These are phyloP conservation scores for Shargacucullia verbasci DNA, from an alignment of 2,888 invertebrate genomes.

Conservation along the genomic window DNA sequence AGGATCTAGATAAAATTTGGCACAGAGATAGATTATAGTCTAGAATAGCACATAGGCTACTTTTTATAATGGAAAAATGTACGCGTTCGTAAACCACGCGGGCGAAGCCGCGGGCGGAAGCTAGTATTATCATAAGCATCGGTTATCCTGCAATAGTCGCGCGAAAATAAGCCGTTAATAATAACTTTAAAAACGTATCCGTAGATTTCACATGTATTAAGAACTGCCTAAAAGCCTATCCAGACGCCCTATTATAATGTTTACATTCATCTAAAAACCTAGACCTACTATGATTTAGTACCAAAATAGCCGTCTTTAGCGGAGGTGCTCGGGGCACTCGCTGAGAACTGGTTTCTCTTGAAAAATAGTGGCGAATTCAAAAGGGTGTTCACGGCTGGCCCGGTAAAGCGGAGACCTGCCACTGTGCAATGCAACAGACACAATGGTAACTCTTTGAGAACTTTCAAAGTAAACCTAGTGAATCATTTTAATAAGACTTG, in stretches of 20 bases:
- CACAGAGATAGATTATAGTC: no score
- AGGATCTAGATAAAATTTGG: no score
- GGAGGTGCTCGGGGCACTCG: slow-evolving; percentile 33
- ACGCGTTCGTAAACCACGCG: no score
- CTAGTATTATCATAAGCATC: no score
- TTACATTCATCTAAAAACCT: slow-evolving; percentile 16
- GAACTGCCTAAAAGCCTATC: slow-evolving; percentile 10
- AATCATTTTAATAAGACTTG: slow-evolving; percentile 3
- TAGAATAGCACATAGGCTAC: no score
- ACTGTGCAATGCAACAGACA: slow-evolving; percentile 9
- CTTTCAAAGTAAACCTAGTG: slow-evolving; percentile 1
- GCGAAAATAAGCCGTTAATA: no score
- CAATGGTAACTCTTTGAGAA: slow-evolving; percentile 35
- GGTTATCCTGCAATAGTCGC: no score
- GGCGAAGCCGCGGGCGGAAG: no score
- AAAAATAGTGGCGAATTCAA: slow-evolving; percentile 27
- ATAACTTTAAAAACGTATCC: slow-evolving; percentile 6
- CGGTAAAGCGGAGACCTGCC: slow-evolving; percentile 1
- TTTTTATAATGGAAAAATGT: no score
- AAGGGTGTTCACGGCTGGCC: slow-evolving; percentile 36
- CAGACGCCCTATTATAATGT: no score
- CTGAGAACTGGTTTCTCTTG: slow-evolving; percentile 28
- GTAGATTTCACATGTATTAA: no score
- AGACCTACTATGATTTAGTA: slow-evolving; percentile 29
- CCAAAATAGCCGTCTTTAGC: slow-evolving; percentile 50